These are phyloP conservation scores for Dorcus parallelipipedus DNA, from an alignment of 2,888 invertebrate genomes.

Conservation along the genomic window DNA sequence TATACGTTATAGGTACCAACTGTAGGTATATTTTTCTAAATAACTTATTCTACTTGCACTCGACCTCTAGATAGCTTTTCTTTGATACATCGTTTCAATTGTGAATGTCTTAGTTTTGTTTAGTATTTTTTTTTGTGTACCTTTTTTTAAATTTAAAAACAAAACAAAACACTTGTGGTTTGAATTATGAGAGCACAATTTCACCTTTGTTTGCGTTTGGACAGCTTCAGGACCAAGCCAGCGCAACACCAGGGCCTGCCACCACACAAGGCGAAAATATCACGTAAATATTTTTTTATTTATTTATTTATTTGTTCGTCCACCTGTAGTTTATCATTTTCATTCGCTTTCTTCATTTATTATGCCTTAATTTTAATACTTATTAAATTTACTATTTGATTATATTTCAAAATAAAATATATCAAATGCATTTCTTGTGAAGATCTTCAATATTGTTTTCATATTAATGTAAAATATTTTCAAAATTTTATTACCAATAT, in stretches of 20 bases:
- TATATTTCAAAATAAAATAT: too few species aligned
- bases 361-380: too few species aligned
- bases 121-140: constrained; percentile 25
- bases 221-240: constrained; percentile 68
- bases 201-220: constrained; percentile 58
- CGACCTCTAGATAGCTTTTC: neutral
- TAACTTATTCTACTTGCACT: neutral
- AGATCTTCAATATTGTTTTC: too few species aligned
- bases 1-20: neutral
- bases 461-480: too few species aligned
- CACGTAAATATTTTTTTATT: constrained; percentile 60
- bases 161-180: constrained; percentile 2
- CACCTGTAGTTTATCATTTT: neutral
- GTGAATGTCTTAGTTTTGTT: constrained; percentile 14
- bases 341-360: neutral
- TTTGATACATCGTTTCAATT: neutral
- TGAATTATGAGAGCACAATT: constrained; percentile 41
- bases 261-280: constrained; percentile 54
- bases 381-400: too few species aligned
- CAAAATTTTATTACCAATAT: too few species aligned
- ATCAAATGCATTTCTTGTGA: too few species aligned
- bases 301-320: constrained; percentile 30
- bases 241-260: constrained; percentile 55
- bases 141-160: constrained; percentile 20
- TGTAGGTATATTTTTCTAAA: neutral